Evolutionary conservation across 2,113 vertebrate genomes (phyloP).

Genomic region (Chaenogobius annularis): DNA sequence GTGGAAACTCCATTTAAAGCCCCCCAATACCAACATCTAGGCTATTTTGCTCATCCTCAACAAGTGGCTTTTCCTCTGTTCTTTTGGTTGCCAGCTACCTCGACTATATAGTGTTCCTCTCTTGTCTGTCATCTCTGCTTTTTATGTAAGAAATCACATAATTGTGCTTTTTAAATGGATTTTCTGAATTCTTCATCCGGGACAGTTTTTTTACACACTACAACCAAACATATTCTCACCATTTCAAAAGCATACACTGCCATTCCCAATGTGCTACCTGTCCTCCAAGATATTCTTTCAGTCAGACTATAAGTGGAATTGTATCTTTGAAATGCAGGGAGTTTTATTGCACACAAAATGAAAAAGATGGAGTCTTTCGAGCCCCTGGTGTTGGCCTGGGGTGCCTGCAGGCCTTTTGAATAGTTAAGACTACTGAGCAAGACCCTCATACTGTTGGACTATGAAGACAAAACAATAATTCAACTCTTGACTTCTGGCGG

Average conservation of each 20-base stretch:
- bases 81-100: conserved; percentile 88
- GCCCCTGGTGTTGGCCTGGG: conserved; percentile 74
- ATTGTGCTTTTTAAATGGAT: conserved; percentile 40
- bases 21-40: conserved; percentile 18
- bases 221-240: conserved; percentile 74
- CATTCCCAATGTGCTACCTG: conserved; percentile 26
- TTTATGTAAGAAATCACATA: conserved; percentile 45
- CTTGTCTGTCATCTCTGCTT: conserved; percentile 52
- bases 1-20: conserved; percentile 53
- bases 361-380: conserved; percentile 68
- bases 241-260: conserved; percentile 47
- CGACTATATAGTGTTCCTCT: conserved; percentile 87
- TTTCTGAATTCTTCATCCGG: conserved; percentile 57
- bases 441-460: conserved; percentile 75
- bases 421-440: conserved; percentile 83
- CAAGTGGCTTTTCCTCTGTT: conserved; percentile 39
- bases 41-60: conserved; percentile 37
- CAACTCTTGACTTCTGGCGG: conserved; percentile 71
- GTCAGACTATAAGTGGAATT: conserved; percentile 62
- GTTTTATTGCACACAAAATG: conserved; percentile 80
- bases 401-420: conserved; percentile 76
- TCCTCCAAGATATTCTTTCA: conserved; percentile 49
- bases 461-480: conserved; percentile 62
- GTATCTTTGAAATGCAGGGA: conserved; percentile 79
- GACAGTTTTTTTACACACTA: conserved; percentile 61